Percentiles rank a stretch among this genome's conserved stretches.
These are phyloP conservation scores for Drosophila jambulina DNA, from an alignment of 1,140 invertebrate species.

Conservation along the genomic window DNA sequence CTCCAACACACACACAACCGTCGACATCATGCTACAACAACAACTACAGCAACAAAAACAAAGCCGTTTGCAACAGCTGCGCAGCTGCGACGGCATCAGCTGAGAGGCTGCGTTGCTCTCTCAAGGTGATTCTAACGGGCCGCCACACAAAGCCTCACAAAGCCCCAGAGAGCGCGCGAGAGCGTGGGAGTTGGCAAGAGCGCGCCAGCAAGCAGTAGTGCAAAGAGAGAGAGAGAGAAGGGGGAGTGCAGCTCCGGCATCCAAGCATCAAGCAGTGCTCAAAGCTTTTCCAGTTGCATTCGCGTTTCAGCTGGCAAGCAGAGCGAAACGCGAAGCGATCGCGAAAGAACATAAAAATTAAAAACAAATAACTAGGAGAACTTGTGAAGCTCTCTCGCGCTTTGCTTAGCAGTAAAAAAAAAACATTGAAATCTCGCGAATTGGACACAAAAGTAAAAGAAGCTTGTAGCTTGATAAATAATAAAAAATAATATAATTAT, in stretches of 20 bases:
- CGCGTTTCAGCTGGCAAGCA: constrained; percentile 67
- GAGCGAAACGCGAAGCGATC: constrained; percentile 34
- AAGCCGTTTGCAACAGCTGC: constrained; percentile 61
- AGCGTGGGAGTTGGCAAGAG: constrained; percentile 6
- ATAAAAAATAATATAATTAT: neutral
- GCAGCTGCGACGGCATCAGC: constrained; percentile 66
- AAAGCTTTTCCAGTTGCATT: constrained; percentile 52
- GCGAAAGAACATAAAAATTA: constrained; percentile 3
- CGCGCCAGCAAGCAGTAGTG: constrained; percentile 9
- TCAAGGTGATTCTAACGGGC: constrained; percentile 36
- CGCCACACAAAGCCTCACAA: neutral
- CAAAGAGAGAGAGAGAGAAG: constrained; percentile 14
- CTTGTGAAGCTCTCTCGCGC: constrained; percentile 20
- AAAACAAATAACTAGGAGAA: constrained; percentile 1
- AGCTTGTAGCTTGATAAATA: neutral
- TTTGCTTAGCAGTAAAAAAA: constrained; percentile 5
- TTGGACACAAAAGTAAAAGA: constrained; percentile 6
- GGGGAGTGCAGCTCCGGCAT: neutral
- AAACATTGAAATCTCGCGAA: constrained; percentile 25
- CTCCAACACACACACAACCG: neutral
- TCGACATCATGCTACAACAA: constrained; percentile 2
- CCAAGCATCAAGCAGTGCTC: constrained; percentile 9
- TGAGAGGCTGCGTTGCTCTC: constrained; percentile 23
- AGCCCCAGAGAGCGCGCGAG: neutral
- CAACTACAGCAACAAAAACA: constrained; percentile 33